These are phyloP conservation scores for Coilia nasus DNA, from an alignment of 2,797 vertebrate genomes.

Conservation along the genomic window DNA sequence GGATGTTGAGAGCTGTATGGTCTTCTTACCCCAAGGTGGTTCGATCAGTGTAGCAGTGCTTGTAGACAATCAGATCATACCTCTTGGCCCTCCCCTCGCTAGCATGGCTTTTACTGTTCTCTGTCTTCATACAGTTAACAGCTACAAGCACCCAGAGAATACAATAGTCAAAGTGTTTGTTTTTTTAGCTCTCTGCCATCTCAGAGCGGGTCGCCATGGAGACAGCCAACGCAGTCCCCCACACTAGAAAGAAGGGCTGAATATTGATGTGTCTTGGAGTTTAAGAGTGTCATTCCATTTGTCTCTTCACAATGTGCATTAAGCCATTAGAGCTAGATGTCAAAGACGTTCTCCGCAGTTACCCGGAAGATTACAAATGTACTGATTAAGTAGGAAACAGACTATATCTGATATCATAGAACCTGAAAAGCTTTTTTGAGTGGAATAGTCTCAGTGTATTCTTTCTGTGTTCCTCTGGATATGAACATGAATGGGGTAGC, in stretches of 20 bases:
- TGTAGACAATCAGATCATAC: neutral
- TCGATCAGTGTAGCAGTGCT: neutral
- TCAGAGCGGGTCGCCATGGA: conserved; percentile 55
- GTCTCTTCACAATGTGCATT: conserved; percentile 24
- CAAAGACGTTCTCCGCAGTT: neutral
- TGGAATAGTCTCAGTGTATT: neutral
- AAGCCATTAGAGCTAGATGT: neutral
- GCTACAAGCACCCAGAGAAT: conserved; percentile 43
- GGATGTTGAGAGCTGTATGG: neutral
- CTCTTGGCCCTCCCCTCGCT: neutral
- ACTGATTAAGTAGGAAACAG: neutral
- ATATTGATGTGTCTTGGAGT: conserved; percentile 33
- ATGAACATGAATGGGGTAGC: conserved; percentile 28
- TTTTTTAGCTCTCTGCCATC: conserved; percentile 47
- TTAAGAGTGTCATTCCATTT: conserved; percentile 39
- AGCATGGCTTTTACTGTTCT: neutral
- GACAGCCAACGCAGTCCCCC: conserved; percentile 49
- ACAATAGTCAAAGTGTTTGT: conserved; percentile 52
- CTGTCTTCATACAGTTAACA: conserved; percentile 38
- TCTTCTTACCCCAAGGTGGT: neutral
- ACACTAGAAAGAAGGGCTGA: conserved; percentile 46
- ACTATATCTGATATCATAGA: neutral
- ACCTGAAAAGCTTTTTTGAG: neutral
- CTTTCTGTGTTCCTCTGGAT: neutral
- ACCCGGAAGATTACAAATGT: neutral